Evolutionary conservation across 2,888 invertebrate genomes (phyloP).

Genomic region (Caenorhabditis doughertyi): DNA sequence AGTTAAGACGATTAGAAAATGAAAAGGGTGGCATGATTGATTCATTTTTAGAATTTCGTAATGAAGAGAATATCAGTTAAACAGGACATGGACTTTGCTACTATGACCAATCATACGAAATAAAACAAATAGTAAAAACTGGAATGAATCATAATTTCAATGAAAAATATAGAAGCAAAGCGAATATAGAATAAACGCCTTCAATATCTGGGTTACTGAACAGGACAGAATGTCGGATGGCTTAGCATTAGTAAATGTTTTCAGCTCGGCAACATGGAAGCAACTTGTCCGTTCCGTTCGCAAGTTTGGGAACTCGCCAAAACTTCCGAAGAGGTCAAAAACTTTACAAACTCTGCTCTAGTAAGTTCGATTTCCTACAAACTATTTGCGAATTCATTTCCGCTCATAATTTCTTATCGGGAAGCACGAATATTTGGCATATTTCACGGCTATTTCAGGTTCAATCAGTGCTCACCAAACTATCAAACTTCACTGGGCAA

Average conservation of each 20-base stretch:
- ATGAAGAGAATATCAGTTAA: conserved; percentile 2
- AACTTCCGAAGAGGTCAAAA: conserved; percentile 58
- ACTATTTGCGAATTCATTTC: background rate
- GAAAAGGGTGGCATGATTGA: conserved; percentile 33
- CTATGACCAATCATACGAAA: background rate
- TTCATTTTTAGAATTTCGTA: conserved; percentile 27
- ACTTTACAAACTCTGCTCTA: conserved; percentile 49
- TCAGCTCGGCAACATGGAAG: conserved; percentile 69
- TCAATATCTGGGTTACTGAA: background rate
- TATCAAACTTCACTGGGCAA: conserved; percentile 49
- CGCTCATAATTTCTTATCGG: conserved; percentile 2
- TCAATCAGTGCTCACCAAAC: conserved; percentile 48
- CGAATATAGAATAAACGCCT: too few species aligned
- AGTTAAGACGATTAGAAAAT: conserved; percentile 38
- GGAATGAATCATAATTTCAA: too few species aligned
- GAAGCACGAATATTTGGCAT: conserved; percentile 5
- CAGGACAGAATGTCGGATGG: background rate
- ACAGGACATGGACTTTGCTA: conserved; percentile 13
- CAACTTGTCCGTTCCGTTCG: conserved; percentile 59
- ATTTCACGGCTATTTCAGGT: conserved; percentile 45
- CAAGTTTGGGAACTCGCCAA: conserved; percentile 70
- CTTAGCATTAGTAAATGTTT: conserved; percentile 8
- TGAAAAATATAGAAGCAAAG: too few species aligned
- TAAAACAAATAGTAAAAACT: background rate
- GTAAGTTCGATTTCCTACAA: conserved; percentile 14